Conservation (phyloP, 2,113 vertebrate species). For the Edolisoma coerulescens region DNA sequence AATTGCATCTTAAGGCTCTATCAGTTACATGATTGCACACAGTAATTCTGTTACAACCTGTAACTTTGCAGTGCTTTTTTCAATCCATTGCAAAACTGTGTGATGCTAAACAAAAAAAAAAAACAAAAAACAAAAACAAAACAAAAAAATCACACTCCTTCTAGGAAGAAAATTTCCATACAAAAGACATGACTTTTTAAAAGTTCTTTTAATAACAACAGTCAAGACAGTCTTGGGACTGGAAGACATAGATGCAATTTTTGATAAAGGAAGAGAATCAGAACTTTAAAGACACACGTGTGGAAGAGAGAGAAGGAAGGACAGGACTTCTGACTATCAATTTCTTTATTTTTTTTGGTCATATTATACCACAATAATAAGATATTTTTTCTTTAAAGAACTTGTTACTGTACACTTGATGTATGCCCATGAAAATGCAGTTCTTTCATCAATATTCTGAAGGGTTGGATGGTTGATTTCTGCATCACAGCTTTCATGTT, state of each 20-base stretch:
- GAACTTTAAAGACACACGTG: fast-evolving
- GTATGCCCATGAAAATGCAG: background rate
- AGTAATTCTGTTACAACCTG: background rate
- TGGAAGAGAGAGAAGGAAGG: background rate
- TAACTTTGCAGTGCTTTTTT: background rate
- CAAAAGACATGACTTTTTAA: background rate
- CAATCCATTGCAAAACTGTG: background rate
- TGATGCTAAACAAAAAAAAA: background rate
- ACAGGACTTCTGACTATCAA: background rate
- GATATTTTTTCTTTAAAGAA: background rate
- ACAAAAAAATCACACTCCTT: background rate
- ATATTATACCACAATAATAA: background rate
- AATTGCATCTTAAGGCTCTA: background rate
- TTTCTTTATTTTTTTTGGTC: background rate
- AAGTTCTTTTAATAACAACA: background rate
- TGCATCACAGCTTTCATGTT: background rate
- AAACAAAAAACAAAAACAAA: too few species aligned
- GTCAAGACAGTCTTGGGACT: background rate
- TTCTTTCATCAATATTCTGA: background rate
- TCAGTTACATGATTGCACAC: background rate
- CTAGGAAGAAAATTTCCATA: background rate
- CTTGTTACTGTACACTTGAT: background rate
- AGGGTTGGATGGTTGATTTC: background rate
- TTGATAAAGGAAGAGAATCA: background rate
- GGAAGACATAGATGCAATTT: background rate